Conservation (phyloP, 1,140 invertebrate species). For the Drosophila orosa region DNA sequence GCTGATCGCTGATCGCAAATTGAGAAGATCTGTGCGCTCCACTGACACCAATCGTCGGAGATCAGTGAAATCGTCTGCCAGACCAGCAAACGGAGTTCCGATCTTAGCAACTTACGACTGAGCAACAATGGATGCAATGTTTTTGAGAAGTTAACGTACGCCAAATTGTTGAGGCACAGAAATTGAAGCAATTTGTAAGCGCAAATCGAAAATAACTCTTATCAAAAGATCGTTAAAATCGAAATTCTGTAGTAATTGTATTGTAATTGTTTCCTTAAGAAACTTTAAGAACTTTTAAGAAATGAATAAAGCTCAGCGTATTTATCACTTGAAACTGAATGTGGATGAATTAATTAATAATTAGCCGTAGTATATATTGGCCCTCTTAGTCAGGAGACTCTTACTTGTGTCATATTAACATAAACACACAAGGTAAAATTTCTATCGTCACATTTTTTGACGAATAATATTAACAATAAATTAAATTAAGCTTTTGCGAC, state of each 20-base stretch:
- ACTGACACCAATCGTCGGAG: conserved; percentile 54
- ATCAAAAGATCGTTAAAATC: neutral
- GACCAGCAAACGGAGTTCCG: conserved; percentile 10
- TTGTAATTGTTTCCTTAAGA: conserved; percentile 2
- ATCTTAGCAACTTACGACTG: too few relatives aligned
- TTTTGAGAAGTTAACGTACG: conserved; percentile 4
- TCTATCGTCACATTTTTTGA: too few relatives aligned
- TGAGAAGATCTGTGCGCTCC: conserved; percentile 47
- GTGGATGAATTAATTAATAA: neutral
- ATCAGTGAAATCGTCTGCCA: conserved; percentile 18
- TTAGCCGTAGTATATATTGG: neutral
- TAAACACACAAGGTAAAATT: too few relatives aligned
- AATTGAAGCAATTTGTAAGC: conserved; percentile 7
- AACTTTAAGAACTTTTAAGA: too few relatives aligned
- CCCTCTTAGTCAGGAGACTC: too few relatives aligned
- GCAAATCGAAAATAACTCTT: neutral
- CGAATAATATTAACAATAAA: too few relatives aligned
- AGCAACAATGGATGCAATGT: conserved; percentile 14
- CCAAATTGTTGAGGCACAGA: conserved; percentile 6
- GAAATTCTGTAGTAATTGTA: neutral
- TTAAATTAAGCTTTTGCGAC: too few relatives aligned
- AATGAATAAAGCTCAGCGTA: neutral
- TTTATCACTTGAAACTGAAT: neutral
- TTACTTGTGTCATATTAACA: too few relatives aligned
- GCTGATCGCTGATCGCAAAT: conserved; percentile 32